These are phyloP conservation scores for Thamnophis elegans DNA, from an alignment of 2,797 vertebrate species.

Conservation along the genomic window DNA sequence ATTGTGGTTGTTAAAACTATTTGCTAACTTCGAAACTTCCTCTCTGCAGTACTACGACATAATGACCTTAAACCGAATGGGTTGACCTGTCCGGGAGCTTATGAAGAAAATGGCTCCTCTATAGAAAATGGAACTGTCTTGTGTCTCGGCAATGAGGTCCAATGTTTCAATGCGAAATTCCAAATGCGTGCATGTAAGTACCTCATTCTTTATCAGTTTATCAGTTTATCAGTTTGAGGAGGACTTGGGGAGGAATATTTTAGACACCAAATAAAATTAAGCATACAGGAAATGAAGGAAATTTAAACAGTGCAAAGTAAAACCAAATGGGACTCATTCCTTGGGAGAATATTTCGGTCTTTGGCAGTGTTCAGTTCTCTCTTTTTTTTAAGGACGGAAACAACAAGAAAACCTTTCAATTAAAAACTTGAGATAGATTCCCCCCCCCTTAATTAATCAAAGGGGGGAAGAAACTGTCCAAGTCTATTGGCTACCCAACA, in stretches of 20 bases:
- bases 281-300: not conserved
- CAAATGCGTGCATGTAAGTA: fast-evolving
- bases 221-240: too few relatives aligned
- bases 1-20: not conserved
- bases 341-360: not conserved
- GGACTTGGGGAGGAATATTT: not conserved
- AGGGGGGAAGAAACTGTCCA: not conserved
- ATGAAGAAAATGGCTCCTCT: too few relatives aligned
- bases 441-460: not conserved
- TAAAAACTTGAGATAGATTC: not conserved
- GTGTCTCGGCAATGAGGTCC: fast-evolving
- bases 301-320: not conserved
- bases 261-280: not conserved
- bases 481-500: not conserved
- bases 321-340: not conserved
- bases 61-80: not conserved
- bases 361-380: not conserved
- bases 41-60: not conserved
- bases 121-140: too few relatives aligned
- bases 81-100: not conserved
- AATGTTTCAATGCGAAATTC: fast-evolving
- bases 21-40: not conserved
- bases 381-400: not conserved
- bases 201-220: not conserved
- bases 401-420: not conserved